Conservation (phyloP, 1,140 invertebrate species). For the Meloidogyne floridensis region DNA sequence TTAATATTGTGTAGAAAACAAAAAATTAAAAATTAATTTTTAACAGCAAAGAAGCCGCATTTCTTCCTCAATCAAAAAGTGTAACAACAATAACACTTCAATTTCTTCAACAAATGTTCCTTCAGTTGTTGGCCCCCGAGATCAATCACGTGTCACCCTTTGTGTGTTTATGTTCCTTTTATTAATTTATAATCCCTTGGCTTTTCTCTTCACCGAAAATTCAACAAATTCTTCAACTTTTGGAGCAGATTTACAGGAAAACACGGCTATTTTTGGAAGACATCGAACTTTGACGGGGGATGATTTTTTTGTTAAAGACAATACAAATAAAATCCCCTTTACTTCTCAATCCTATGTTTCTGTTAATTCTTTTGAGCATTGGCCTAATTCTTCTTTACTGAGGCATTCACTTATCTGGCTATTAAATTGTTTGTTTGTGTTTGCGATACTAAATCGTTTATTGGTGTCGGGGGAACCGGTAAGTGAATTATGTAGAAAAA, state of each 20-base stretch:
- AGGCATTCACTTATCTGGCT: constrained; percentile 47
- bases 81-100: background rate
- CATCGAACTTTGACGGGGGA: constrained; percentile 30
- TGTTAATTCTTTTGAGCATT: background rate
- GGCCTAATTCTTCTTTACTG: constrained; percentile 16
- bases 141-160: constrained; percentile 41
- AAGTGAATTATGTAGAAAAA: background rate
- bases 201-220: constrained; percentile 34
- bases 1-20: too few relatives aligned
- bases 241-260: constrained; percentile 27
- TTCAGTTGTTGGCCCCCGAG: constrained; percentile 32
- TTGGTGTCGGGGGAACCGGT: constrained; percentile 55
- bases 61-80: constrained; percentile 7
- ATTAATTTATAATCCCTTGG: constrained; percentile 45
- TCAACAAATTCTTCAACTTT: background rate
- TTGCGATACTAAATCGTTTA: constrained; percentile 41
- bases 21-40: too few relatives aligned
- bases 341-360: background rate
- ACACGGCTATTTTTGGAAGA: constrained; percentile 7
- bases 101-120: constrained; percentile 34
- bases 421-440: constrained; percentile 45
- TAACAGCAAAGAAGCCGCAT: constrained; percentile 8
- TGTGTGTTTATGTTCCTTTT: constrained; percentile 55
- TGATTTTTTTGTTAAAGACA: background rate
- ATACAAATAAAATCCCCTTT: background rate